Percentiles rank a stretch among this genome's conserved stretches.
phyloP scores from a whole-genome alignment of 2,113 vertebrate genomes.

The Syrrhaptes paradoxus region DNA sequence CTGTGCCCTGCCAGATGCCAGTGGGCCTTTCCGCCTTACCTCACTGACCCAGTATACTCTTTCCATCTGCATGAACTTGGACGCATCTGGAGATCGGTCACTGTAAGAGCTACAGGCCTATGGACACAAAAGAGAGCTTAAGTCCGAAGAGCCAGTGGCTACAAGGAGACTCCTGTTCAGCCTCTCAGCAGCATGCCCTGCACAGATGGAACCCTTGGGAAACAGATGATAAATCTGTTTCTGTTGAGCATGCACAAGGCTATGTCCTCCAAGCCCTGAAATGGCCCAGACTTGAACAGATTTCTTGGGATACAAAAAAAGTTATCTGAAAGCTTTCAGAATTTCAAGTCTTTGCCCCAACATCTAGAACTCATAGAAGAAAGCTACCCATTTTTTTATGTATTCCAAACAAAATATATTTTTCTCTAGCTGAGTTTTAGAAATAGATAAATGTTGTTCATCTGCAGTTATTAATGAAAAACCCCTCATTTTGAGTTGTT shows the following conservation, averaged over 20 bases:
- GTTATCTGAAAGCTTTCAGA: neutral
- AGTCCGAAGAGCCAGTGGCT: neutral
- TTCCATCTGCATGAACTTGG: neutral
- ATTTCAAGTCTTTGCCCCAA: neutral
- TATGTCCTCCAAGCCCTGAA: neutral
- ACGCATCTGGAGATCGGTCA: neutral
- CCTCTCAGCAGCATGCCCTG: neutral
- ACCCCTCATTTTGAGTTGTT: neutral
- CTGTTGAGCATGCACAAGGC: neutral
- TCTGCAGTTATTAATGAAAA: neutral
- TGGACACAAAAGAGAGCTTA: neutral
- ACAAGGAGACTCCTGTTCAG: conserved; percentile 24
- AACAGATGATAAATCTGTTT: neutral
- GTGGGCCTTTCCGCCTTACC: neutral
- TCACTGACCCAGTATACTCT: neutral
- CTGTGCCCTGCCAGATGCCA: neutral
- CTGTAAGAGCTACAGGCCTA: neutral
- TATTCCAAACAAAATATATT: neutral
- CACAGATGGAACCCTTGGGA: neutral
- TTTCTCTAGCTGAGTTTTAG: neutral
- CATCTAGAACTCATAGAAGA: neutral
- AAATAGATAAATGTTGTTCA: neutral
- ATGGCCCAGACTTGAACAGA: neutral
- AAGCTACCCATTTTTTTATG: neutral
- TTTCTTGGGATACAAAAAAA: neutral